A percentile compares a stretch with the other conserved stretches of the same genome.
These are phyloP conservation scores for Drosophila fulvimacula DNA, from an alignment of 2,888 invertebrate species.

Conservation along the genomic window DNA sequence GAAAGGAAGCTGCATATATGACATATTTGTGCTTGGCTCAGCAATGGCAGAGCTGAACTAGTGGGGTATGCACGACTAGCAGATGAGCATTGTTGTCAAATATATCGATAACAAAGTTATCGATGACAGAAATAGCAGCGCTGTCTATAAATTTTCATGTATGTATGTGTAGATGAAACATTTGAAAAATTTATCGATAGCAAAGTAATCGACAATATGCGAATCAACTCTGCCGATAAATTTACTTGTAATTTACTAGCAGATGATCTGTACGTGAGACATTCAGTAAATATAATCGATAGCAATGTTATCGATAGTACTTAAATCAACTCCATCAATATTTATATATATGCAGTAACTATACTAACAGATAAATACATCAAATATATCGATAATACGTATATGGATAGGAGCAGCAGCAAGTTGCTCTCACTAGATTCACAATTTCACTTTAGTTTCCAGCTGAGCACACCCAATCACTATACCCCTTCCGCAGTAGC, in stretches of 20 bases:
- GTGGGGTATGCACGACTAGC: background rate
- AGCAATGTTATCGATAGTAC: too few relatives aligned
- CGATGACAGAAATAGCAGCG: background rate
- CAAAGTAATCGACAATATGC: background rate
- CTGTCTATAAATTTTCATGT: background rate
- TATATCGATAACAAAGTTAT: background rate
- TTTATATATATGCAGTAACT: too few relatives aligned
- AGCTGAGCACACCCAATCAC: background rate
- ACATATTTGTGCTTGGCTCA: constrained; percentile 32
- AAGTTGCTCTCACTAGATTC: background rate
- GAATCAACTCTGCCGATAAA: background rate
- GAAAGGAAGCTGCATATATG: constrained; percentile 1
- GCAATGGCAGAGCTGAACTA: background rate
- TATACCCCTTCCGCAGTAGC: background rate
- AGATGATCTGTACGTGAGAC: too few relatives aligned
- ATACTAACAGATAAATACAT: too few relatives aligned
- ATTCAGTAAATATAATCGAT: too few relatives aligned
- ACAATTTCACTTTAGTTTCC: background rate
- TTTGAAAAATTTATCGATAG: background rate
- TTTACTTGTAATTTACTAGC: too few relatives aligned
- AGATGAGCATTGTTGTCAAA: background rate
- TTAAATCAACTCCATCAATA: too few relatives aligned
- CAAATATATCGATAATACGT: too few relatives aligned
- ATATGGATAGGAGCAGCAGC: too few relatives aligned
- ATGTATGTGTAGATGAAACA: background rate